phyloP scores from a whole-genome alignment of 2,888 invertebrate species.

The Chrysina gloriosa region DNA sequence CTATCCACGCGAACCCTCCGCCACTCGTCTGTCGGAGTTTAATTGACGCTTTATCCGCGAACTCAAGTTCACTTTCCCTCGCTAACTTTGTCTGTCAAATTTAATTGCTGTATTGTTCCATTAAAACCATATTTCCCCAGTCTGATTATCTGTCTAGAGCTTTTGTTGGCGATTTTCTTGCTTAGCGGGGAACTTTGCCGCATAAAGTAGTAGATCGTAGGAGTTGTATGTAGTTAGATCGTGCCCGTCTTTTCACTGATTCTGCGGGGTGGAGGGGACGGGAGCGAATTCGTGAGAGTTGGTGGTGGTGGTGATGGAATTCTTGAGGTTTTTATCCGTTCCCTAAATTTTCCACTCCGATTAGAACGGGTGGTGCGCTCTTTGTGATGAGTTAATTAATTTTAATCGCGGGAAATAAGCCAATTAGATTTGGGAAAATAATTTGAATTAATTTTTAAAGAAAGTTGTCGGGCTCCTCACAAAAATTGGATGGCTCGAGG shows the following conservation, averaged over 20 bases:
- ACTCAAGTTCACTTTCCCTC: slow-evolving; percentile 43
- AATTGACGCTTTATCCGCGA: slow-evolving; percentile 44
- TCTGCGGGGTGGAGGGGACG: slow-evolving; percentile 1
- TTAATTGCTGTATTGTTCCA: slow-evolving; percentile 46
- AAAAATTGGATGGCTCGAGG: too few species aligned
- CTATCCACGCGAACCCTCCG: slow-evolving; percentile 9
- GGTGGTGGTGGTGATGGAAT: background rate
- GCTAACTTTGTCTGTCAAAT: slow-evolving; percentile 45
- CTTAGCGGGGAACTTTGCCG: slow-evolving; percentile 21
- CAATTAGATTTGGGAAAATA: background rate
- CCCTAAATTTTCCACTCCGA: background rate
- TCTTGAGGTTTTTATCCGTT: background rate
- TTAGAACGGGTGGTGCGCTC: slow-evolving; percentile 3
- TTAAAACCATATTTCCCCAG: slow-evolving; percentile 43
- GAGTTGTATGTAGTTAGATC: too few species aligned
- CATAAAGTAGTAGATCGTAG: background rate
- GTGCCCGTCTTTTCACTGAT: too few species aligned
- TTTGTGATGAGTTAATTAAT: slow-evolving; percentile 29
- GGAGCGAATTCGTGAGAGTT: background rate
- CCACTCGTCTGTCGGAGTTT: slow-evolving; percentile 39
- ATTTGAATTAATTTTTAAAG: background rate
- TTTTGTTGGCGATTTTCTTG: slow-evolving; percentile 42
- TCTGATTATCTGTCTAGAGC: slow-evolving; percentile 44
- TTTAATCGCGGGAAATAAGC: slow-evolving; percentile 26
- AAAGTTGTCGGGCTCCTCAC: too few species aligned